These are phyloP conservation scores for Apteryx mantelli DNA, from an alignment of 2,113 vertebrate genomes.

Conservation along the genomic window DNA sequence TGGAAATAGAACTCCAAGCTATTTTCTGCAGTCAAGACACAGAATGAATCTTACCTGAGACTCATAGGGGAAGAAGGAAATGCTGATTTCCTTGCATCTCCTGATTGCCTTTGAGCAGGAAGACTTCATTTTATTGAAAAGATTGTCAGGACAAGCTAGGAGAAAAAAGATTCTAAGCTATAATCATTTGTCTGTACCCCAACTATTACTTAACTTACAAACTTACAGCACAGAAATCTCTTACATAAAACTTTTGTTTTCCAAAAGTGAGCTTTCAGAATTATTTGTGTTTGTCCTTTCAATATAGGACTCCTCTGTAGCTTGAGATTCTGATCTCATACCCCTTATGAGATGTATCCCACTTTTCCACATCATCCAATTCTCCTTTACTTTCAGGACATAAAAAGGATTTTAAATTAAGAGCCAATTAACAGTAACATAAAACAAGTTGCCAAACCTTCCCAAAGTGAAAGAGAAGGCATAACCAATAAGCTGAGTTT, in stretches of 20 bases:
- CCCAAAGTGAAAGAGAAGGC: background rate
- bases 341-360: background rate
- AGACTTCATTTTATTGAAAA: constrained; percentile 91
- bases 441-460: background rate
- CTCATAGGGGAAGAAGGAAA: constrained; percentile 92
- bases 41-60: constrained; percentile 83
- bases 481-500: background rate
- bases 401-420: background rate
- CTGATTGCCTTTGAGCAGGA: constrained; percentile 89
- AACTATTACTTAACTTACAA: background rate
- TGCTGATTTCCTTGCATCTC: constrained; percentile 93
- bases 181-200: background rate
- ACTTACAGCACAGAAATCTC: background rate
- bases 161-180: background rate
- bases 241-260: background rate
- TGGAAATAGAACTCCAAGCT: background rate
- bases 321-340: background rate
- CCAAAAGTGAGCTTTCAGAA: background rate
- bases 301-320: no score
- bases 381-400: background rate
- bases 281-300: background rate
- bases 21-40: background rate
- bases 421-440: background rate
- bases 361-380: background rate
- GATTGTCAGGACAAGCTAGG: constrained; percentile 89